A percentile compares a stretch with the other conserved stretches of the same genome.
Conservation (phyloP, 2,797 vertebrate genomes). For the Halcyon chelicuti region DNA sequence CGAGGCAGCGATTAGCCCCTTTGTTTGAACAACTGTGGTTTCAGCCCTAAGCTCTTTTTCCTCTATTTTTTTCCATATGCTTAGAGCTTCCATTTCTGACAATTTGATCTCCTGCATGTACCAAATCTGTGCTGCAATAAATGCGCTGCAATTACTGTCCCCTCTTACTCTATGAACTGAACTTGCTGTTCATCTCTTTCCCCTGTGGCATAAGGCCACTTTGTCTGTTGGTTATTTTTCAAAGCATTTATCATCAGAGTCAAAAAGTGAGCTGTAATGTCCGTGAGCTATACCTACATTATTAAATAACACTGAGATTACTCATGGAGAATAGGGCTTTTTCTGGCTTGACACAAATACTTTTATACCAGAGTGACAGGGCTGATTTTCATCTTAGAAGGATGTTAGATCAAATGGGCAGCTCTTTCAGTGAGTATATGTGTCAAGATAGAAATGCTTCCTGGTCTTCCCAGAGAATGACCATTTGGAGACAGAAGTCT, state of each 20-base stretch:
- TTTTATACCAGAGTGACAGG: background rate
- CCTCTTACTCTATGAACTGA: background rate
- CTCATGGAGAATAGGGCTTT: background rate
- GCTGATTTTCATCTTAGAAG: background rate
- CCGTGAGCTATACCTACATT: background rate
- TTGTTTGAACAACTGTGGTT: constrained; percentile 53
- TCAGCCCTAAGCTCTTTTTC: background rate
- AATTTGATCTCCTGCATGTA: background rate
- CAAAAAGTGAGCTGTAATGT: background rate
- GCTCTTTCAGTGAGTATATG: background rate
- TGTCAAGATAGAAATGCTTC: background rate
- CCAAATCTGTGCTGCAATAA: background rate
- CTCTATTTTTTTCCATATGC: background rate
- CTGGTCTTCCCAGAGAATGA: background rate
- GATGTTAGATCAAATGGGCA: background rate
- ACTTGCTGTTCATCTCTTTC: background rate
- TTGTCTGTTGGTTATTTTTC: background rate
- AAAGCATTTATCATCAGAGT: background rate
- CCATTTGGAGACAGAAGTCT: background rate
- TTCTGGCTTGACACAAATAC: background rate
- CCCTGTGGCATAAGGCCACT: background rate
- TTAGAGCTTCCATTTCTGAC: background rate
- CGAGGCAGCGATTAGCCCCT: background rate
- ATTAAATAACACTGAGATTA: background rate
- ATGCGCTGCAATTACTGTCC: background rate